These are phyloP conservation scores for Teleiodes luculella DNA, from an alignment of 2,888 invertebrate genomes.

Conservation along the genomic window DNA sequence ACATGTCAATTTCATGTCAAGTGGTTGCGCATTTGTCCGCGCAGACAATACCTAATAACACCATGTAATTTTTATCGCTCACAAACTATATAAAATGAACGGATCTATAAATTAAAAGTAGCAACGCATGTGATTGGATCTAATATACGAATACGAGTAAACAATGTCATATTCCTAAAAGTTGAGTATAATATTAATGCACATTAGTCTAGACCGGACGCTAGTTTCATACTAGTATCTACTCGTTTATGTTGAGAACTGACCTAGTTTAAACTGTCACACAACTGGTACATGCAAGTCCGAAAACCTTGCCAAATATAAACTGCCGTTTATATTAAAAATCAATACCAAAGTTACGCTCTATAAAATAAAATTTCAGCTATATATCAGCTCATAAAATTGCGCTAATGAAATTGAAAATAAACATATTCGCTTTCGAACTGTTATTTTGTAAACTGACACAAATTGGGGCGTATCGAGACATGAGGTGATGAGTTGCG, in stretches of 20 bases:
- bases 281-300: neutral
- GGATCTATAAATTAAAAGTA: too few species aligned
- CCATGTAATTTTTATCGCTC: too few species aligned
- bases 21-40: constrained; percentile 12
- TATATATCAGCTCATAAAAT: neutral
- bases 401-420: too few species aligned
- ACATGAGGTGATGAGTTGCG: neutral
- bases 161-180: too few species aligned
- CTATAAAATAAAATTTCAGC: neutral
- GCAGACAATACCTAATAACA: constrained; percentile 7
- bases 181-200: too few species aligned
- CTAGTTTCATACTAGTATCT: neutral
- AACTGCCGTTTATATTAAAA: neutral
- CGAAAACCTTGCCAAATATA: neutral
- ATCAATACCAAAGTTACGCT: neutral
- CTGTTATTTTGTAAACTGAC: neutral
- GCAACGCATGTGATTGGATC: too few species aligned
- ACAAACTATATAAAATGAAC: too few species aligned
- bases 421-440: too few species aligned
- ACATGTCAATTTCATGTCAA: constrained; percentile 45
- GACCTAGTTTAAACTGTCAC: neutral
- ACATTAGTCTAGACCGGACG: neutral
- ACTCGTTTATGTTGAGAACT: neutral
- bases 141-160: too few species aligned
- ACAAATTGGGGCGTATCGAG: neutral